Percentiles rank a stretch among this genome's conserved stretches.
phyloP scores from a whole-genome alignment of 2,888 invertebrate genomes.

The Mythimna lalbum region DNA sequence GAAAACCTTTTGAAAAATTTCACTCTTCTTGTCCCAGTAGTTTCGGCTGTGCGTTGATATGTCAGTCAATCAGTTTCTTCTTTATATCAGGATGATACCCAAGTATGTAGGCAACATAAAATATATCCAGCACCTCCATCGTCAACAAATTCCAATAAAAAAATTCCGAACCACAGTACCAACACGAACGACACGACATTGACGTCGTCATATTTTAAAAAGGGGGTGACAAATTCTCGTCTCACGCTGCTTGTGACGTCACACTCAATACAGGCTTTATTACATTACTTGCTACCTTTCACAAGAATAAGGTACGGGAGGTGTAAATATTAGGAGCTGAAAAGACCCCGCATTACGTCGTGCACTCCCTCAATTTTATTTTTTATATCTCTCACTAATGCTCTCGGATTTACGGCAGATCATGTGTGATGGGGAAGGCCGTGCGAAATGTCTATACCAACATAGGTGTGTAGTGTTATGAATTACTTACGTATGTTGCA shows the following conservation, averaged over 20 bases:
- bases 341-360: slow-evolving; percentile 25
- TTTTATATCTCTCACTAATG: slow-evolving; percentile 34
- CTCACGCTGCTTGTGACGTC: slow-evolving; percentile 20
- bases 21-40: too few relatives aligned
- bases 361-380: slow-evolving; percentile 19
- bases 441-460: background rate
- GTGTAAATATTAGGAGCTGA: slow-evolving; percentile 34
- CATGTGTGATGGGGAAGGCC: slow-evolving; percentile 9
- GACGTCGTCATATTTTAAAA: slow-evolving; percentile 36
- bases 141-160: background rate
- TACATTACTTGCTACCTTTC: slow-evolving; percentile 34
- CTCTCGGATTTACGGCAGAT: slow-evolving; percentile 35
- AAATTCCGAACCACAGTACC: background rate
- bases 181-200: background rate
- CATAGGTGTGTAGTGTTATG: background rate
- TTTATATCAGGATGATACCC: too few relatives aligned
- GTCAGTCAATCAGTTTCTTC: too few relatives aligned
- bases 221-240: slow-evolving; percentile 27
- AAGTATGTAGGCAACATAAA: background rate
- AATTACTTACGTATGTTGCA: slow-evolving; percentile 16
- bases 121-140: background rate
- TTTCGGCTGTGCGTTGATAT: too few relatives aligned
- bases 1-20: too few relatives aligned
- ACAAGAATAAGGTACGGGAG: slow-evolving; percentile 9
- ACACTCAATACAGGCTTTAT: slow-evolving; percentile 46